A percentile compares a stretch with the other conserved stretches of the same genome.
Conservation (phyloP, 2,888 invertebrate genomes). For the Dynastes tityus region DNA sequence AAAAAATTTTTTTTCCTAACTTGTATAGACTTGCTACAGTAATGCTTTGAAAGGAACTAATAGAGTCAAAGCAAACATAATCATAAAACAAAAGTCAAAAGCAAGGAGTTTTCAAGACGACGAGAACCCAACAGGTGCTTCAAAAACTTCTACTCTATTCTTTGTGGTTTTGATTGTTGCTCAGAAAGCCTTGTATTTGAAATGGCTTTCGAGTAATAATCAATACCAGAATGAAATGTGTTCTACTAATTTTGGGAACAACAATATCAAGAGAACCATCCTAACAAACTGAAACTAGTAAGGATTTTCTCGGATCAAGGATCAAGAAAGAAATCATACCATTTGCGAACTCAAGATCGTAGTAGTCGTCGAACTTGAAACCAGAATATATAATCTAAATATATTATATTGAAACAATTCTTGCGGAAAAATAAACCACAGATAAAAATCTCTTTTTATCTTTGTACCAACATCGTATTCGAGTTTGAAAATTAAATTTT, state of each 20-base stretch:
- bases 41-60: slow-evolving; percentile 36
- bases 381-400: too few species aligned
- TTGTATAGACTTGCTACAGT: neutral
- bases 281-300: too few species aligned
- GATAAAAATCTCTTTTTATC: too few species aligned
- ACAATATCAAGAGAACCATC: neutral
- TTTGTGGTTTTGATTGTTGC: slow-evolving; percentile 72
- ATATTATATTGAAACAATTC: too few species aligned
- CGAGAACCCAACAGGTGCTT: neutral
- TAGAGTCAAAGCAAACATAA: slow-evolving; percentile 36
- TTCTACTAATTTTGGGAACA: neutral
- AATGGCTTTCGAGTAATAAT: slow-evolving; percentile 71
- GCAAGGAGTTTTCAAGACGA: neutral
- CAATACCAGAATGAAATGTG: slow-evolving; percentile 58
- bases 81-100: neutral
- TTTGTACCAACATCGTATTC: too few species aligned
- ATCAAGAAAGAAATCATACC: too few species aligned
- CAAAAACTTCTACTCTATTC: neutral
- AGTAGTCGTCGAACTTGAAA: too few species aligned
- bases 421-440: too few species aligned
- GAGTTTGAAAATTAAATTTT: too few species aligned
- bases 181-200: slow-evolving; percentile 70
- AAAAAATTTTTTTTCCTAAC: neutral
- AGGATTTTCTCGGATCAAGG: too few species aligned
- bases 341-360: too few species aligned